These are phyloP conservation scores for Brachyptera risi DNA, from an alignment of 2,888 invertebrate species.

Conservation along the genomic window DNA sequence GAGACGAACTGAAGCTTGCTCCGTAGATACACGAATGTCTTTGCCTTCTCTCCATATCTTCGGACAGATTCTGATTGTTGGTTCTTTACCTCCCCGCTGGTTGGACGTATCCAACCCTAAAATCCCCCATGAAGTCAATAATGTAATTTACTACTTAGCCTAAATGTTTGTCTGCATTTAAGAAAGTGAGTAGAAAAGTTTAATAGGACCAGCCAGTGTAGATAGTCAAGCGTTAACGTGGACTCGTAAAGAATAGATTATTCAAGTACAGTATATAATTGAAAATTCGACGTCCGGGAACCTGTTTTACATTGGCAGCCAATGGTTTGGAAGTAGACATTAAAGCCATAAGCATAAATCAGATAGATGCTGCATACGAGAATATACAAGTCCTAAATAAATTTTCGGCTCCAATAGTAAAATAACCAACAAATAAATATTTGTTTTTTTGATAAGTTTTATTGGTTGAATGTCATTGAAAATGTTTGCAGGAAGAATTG, in stretches of 20 bases:
- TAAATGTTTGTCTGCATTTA: conserved; percentile 12
- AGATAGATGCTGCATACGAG: background rate
- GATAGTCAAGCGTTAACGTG: background rate
- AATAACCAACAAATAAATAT: conserved; percentile 2
- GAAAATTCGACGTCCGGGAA: background rate
- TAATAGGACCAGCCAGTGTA: background rate
- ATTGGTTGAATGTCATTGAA: background rate
- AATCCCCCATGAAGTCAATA: conserved; percentile 23
- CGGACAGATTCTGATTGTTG: no score
- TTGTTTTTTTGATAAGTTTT: background rate
- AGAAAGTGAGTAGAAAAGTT: background rate
- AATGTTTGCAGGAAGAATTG: background rate
- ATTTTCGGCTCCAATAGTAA: background rate
- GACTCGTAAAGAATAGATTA: background rate
- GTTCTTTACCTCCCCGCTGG: background rate
- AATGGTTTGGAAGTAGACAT: background rate
- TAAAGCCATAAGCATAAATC: background rate
- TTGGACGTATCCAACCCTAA: background rate
- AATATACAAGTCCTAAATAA: background rate
- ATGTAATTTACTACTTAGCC: conserved; percentile 19
- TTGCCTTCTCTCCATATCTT: no score
- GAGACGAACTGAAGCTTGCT: no score
- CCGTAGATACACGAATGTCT: no score
- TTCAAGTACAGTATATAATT: background rate
- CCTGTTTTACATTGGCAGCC: background rate